Percentiles rank a stretch among this genome's conserved stretches.
Evolutionary conservation across 2,797 vertebrate species (phyloP).

Genomic region (Labroides dimidiatus): DNA sequence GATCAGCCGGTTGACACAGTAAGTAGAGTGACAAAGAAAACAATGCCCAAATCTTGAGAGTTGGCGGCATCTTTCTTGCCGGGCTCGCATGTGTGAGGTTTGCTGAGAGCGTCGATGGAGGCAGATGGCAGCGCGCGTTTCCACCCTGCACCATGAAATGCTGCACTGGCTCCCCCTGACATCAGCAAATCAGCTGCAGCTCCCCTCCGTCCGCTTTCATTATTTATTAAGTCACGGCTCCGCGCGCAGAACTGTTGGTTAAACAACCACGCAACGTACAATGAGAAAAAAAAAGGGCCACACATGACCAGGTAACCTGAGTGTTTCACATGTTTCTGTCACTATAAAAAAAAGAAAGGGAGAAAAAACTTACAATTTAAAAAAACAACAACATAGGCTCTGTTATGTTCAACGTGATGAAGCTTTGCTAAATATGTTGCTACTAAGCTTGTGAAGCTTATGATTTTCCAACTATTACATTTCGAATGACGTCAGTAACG

Average conservation of each 20-base stretch:
- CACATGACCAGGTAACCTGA: background rate
- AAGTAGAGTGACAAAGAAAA: conserved; percentile 77
- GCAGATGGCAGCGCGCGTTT: conserved; percentile 68
- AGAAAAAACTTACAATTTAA: background rate
- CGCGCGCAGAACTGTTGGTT: conserved; percentile 59
- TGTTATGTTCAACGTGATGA: background rate
- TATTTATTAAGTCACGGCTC: conserved; percentile 80
- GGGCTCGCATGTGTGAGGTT: conserved; percentile 74
- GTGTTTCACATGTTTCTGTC: background rate
- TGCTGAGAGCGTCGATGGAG: conserved; percentile 45
- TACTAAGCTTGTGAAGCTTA: too few relatives aligned
- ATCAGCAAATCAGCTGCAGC: conserved; percentile 90
- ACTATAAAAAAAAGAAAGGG: too few relatives aligned
- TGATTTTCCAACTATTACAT: too few relatives aligned
- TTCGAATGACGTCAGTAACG: too few relatives aligned
- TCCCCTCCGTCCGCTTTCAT: conserved; percentile 79
- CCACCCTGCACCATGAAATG: conserved; percentile 87
- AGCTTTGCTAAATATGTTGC: too few relatives aligned
- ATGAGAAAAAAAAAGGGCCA: background rate
- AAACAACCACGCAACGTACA: conserved; percentile 49
- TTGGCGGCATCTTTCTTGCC: conserved; percentile 79
- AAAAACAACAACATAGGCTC: background rate
- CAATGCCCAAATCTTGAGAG: conserved; percentile 76
- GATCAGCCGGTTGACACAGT: conserved; percentile 76
- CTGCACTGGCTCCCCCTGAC: conserved; percentile 90